A percentile compares a stretch with the other conserved stretches of the same genome.
phyloP scores from a whole-genome alignment of 2,888 invertebrate species.

The Xestia xanthographa region DNA sequence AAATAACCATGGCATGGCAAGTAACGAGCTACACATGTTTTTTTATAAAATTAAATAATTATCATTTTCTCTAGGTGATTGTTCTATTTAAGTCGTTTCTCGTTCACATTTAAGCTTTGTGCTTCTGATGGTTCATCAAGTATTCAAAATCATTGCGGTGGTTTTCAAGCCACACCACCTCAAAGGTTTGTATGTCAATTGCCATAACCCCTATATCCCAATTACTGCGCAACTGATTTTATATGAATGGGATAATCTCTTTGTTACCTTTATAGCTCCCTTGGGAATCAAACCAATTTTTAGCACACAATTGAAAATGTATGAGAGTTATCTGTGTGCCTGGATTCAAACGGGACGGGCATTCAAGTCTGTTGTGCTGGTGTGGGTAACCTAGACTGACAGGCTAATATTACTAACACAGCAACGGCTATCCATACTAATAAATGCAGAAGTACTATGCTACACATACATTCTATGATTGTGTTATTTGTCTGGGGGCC shows the following conservation, averaged over 20 bases:
- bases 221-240: conserved; percentile 20
- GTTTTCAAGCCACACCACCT: background rate
- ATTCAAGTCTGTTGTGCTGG: background rate
- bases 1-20: background rate
- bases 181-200: background rate
- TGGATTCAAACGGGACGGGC: background rate
- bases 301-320: background rate
- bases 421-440: background rate
- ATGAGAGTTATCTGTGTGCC: background rate
- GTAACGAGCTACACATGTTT: background rate
- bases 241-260: conserved; percentile 15
- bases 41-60: background rate
- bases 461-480: background rate
- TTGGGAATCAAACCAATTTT: background rate
- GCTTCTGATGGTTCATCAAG: background rate
- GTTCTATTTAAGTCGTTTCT: too few species aligned
- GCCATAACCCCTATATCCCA: background rate
- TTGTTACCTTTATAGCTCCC: background rate
- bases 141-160: background rate
- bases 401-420: background rate
- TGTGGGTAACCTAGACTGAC: background rate
- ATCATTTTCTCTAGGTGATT: background rate
- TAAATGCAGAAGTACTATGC: background rate
- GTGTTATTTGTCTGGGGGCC: background rate
- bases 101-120: background rate